A percentile compares a stretch with the other conserved stretches of the same genome.
These are phyloP conservation scores for Xanthorhoe spadicearia DNA, from an alignment of 2,888 invertebrate species.

Conservation along the genomic window DNA sequence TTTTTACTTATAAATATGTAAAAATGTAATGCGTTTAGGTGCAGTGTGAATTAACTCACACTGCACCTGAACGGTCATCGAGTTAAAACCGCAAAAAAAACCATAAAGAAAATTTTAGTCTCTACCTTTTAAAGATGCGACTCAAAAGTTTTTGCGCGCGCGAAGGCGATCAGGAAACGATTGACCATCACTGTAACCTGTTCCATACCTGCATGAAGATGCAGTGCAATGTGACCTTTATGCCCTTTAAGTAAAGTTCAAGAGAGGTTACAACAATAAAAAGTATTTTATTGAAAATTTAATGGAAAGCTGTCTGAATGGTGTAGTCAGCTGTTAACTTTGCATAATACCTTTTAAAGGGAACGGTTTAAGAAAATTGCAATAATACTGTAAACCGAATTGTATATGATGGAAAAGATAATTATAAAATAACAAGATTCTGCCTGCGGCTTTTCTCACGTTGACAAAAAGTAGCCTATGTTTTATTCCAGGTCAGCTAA, in stretches of 20 bases:
- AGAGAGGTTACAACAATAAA: slow-evolving; percentile 7
- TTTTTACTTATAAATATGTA: too few species aligned
- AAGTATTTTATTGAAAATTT: slow-evolving; percentile 15
- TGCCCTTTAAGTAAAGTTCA: slow-evolving; percentile 23
- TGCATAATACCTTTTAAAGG: not conserved
- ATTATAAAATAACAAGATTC: not conserved
- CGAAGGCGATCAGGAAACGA: slow-evolving; percentile 43
- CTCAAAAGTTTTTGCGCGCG: slow-evolving; percentile 35
- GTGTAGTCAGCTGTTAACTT: slow-evolving; percentile 11
- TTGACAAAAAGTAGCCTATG: too few species aligned
- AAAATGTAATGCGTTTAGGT: too few species aligned
- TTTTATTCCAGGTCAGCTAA: too few species aligned
- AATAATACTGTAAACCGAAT: not conserved
- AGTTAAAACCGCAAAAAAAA: not conserved
- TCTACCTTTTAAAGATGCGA: slow-evolving; percentile 1
- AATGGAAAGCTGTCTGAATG: slow-evolving; percentile 16
- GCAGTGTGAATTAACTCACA: too few species aligned
- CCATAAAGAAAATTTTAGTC: not conserved
- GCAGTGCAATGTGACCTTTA: slow-evolving; percentile 34
- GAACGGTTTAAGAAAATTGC: not conserved
- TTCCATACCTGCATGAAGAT: slow-evolving; percentile 25
- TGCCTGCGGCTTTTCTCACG: too few species aligned
- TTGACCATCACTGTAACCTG: slow-evolving; percentile 29
- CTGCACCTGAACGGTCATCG: not conserved
- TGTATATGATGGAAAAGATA: not conserved